A percentile compares a stretch with the other conserved stretches of the same genome.
Conservation (phyloP, 2,113 vertebrate genomes). For the Emydocephalus ijimae region DNA sequence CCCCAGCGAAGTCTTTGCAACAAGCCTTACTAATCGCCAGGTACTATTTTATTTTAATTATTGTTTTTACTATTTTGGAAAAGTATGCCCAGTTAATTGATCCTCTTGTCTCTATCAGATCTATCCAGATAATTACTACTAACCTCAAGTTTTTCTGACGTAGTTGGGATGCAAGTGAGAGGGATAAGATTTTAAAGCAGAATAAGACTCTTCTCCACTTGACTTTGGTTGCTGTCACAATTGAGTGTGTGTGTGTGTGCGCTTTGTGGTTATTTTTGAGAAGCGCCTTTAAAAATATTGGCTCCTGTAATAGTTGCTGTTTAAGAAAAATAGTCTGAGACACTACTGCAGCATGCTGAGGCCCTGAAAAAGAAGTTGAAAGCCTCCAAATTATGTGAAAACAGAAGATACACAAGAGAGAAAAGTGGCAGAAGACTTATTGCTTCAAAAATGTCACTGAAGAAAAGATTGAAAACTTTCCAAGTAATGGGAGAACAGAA, state of each 20-base stretch:
- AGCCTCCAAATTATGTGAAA: neutral
- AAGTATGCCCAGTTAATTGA: neutral
- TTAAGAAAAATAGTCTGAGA: neutral
- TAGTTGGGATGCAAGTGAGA: neutral
- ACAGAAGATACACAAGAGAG: neutral
- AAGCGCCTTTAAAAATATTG: neutral
- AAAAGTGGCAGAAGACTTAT: neutral
- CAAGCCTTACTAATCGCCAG: neutral
- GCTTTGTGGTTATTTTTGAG: neutral
- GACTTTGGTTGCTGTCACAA: neutral
- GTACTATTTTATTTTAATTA: neutral
- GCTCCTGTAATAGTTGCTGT: neutral
- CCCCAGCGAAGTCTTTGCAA: neutral
- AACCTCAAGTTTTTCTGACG: neutral
- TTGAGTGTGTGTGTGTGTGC: neutral
- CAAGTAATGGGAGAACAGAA: neutral
- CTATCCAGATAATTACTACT: neutral
- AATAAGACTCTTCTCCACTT: neutral
- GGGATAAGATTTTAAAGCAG: neutral
- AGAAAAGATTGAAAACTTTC: neutral
- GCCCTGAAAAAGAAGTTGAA: neutral
- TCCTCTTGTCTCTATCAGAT: neutral
- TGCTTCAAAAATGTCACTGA: neutral
- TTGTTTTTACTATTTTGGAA: neutral
- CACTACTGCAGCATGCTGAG: neutral